Evolutionary conservation across 64 coral and sea anemone species (phyloP), one percentile per base, ranked within the genome.

Genomic region (Pachyseris speciosa): DNA sequence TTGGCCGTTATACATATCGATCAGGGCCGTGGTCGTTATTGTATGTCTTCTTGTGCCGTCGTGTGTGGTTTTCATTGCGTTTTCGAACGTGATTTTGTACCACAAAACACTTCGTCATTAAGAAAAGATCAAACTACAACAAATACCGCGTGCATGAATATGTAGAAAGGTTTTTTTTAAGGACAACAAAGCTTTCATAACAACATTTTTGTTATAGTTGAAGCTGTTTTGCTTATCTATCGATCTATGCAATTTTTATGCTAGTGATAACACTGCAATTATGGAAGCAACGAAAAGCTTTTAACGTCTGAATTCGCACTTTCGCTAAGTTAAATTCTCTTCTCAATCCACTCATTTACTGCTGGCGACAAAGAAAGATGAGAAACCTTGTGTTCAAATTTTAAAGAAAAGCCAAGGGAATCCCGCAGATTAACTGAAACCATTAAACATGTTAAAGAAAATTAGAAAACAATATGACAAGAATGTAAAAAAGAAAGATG

Each of bases 311-410:
- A 10, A 9, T 9, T 37, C 65, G 65, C 10, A 37, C 25, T 7
- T 16, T 68, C 15, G 65, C 16, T 13, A 13, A 30, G 29, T 26
- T 68, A 68, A 68, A 68, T 19, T 68, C 65, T 1, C 65, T 68
- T 68, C 28, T 68, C 34, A 68, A 68, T 68, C 65, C 65, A 34
- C 65, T 68, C 12, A 68, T 68, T 36, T 68, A 68, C 65, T 68
- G 25, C 65, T 68, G 65, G 65, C 65, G 65, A 33, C 24, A 68
- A 30, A 68, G 34, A 36, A 30, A 68, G 34, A 68, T 68, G 65
- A 68, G 65, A 27, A 36, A 36, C 5, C 13, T 34, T 8, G 65
- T 16, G 15, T 16, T 68, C 7, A 33, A 9, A 3, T 25, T 61
- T 9, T 61, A 7, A 7, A 26, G 11, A 25, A 61, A 16, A 25